Conservation (phyloP, 2,888 invertebrate species). For the Rhodophaea formosa region DNA sequence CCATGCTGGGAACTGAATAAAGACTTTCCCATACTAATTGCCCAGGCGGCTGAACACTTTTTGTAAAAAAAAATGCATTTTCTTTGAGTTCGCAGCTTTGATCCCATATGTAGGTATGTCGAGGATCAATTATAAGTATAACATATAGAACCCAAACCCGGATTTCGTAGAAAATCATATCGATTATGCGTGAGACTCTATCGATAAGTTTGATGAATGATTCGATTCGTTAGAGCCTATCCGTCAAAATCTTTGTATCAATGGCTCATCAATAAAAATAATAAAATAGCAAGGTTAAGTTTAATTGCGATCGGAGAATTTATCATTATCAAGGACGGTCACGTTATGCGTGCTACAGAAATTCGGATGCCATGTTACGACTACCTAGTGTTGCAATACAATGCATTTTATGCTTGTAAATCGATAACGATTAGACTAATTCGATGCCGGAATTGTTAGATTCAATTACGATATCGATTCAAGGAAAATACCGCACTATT, state of each 20-base stretch:
- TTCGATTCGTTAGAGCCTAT: conserved; percentile 31
- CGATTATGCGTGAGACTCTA: neutral
- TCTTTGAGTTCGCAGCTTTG: no score
- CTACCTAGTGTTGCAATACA: conserved; percentile 29
- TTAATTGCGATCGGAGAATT: conserved; percentile 42
- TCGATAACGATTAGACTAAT: conserved; percentile 7
- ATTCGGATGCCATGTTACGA: conserved; percentile 44
- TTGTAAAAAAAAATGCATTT: no score
- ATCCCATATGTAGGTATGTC: no score
- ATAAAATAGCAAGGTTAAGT: conserved; percentile 51
- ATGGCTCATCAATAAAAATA: conserved; percentile 41
- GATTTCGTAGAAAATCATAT: neutral
- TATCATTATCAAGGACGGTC: conserved; percentile 44
- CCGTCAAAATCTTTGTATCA: conserved; percentile 30
- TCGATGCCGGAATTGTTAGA: neutral
- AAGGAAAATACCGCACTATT: neutral
- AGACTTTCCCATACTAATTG: no score
- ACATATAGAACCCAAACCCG: neutral
- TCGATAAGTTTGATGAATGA: conserved; percentile 27
- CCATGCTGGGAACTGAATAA: no score
- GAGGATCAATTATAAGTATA: no score
- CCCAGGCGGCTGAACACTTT: no score
- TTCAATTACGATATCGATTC: neutral
- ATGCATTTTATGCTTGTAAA: conserved; percentile 29
- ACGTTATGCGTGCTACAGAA: conserved; percentile 55